These are phyloP conservation scores for Boloria euphrosyne DNA, from an alignment of 2,888 invertebrate genomes.

Conservation along the genomic window DNA sequence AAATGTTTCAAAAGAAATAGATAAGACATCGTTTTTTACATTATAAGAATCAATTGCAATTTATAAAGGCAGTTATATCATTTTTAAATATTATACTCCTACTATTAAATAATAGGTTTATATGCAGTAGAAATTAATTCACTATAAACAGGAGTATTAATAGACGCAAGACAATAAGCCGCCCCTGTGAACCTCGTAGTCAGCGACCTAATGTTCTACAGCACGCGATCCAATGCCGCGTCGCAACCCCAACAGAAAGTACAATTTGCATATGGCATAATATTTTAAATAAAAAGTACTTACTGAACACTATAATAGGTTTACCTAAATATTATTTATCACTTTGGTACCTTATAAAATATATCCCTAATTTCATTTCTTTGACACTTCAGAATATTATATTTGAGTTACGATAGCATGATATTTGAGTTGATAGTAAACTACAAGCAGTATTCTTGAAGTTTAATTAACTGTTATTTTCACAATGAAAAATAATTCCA, in stretches of 20 bases:
- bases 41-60: too few relatives aligned
- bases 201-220: constrained; percentile 67
- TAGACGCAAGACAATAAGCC: constrained; percentile 78
- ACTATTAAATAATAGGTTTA: constrained; percentile 5
- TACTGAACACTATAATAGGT: constrained; percentile 42
- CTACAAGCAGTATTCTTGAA: too few relatives aligned
- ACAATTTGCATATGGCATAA: constrained; percentile 63
- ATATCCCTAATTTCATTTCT: background rate
- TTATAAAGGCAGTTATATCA: background rate
- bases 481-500: too few relatives aligned
- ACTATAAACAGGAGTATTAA: constrained; percentile 58
- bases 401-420: too few relatives aligned
- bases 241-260: constrained; percentile 60
- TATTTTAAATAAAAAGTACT: constrained; percentile 32
- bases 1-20: too few relatives aligned
- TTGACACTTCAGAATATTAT: too few relatives aligned
- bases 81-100: background rate
- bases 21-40: too few relatives aligned
- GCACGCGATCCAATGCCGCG: constrained; percentile 63
- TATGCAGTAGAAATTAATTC: constrained; percentile 60
- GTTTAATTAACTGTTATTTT: too few relatives aligned
- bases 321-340: constrained; percentile 2
- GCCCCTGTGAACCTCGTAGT: constrained; percentile 68
- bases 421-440: too few relatives aligned
- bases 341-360: background rate